Conservation (phyloP, 2,113 vertebrate genomes). For the Amia ocellicauda region DNA sequence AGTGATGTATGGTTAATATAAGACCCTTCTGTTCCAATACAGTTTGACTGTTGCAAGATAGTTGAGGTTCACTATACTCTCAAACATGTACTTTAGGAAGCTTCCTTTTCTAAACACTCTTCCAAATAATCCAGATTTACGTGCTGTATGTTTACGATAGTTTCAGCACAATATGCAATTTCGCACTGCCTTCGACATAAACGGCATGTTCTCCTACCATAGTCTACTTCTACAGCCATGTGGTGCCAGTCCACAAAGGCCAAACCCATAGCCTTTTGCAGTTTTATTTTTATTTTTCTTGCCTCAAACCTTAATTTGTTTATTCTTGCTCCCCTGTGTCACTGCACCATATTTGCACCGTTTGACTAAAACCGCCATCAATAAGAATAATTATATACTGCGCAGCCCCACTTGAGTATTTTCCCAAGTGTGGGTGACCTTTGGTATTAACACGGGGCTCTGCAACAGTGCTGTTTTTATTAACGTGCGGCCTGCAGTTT, state of each 20-base stretch:
- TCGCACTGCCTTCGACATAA: no score
- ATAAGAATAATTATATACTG: conserved; percentile 24
- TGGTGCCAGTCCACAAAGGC: conserved; percentile 32
- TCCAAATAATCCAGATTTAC: no score
- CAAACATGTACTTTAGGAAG: no score
- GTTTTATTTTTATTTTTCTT: conserved; percentile 13
- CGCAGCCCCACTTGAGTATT: conserved; percentile 7
- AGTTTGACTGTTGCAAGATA: no score
- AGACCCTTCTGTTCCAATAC: no score
- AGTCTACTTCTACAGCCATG: conserved; percentile 38
- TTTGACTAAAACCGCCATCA: conserved; percentile 30
- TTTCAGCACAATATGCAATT: no score
- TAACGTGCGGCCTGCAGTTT: conserved; percentile 19
- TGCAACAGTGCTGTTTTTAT: conserved; percentile 15
- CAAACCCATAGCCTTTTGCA: conserved; percentile 21
- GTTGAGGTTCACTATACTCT: no score
- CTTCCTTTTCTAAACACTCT: no score
- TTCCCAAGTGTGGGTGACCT: conserved; percentile 22
- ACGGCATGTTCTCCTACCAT: no score
- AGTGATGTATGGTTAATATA: no score
- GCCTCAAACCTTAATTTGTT: conserved; percentile 10
- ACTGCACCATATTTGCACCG: no score
- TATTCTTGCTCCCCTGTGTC: conserved; percentile 15
- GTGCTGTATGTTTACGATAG: no score
- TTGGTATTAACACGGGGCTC: conserved; percentile 24